Evolutionary conservation across 2,797 vertebrate genomes (phyloP), one percentile per base, ranked within the genome.

Genomic region (Ctenopoma multispine): DNA sequence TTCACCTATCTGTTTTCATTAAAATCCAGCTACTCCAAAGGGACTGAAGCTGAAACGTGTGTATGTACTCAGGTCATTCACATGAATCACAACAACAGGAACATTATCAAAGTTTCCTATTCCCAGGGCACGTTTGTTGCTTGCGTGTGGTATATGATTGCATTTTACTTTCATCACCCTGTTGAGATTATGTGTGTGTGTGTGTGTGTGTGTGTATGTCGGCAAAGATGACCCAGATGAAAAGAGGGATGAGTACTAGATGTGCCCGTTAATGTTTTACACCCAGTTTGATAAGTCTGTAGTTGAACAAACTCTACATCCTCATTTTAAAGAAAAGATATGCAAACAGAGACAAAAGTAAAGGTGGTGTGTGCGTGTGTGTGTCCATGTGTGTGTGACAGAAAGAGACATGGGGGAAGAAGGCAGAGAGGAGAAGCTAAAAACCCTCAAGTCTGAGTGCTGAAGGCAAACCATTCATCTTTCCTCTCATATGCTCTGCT

Each of bases 131-230:
- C 1, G 18, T 20, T 49, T 8, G 18, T 53, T 81, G 81, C 75
- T 71, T 66, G 77, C 55, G 75, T 83, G 86, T 84, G 82, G 80
- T 79, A 61, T 75, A 54, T 82, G 87, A 90, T 90, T 92, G 88
- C 91, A 76, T 86, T 86, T 87, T 67, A 81, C 89, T 92, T 92
- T 91, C 90, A 92, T 89, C 90, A 92, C 70, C 81, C 83, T 58
- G 63, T n/a, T 73, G 63, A 34, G 68, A 50, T 55, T 59, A 50
- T 68, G 69, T 49, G 79, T 75, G 68, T 54, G 73, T 64, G n/a
- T 77, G 65, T 71, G 36, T 61, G 18, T 68, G 69, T 49, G 79
- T 75, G 68, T 54, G 73, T 64, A 20, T 77, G 65, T 71, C 24
- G 47, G 72, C 29, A 57, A 69, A 65, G 74, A 72, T 90, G 87